phyloP scores from a whole-genome alignment of 1,140 invertebrate genomes.

The Cherax quadricarinatus region DNA sequence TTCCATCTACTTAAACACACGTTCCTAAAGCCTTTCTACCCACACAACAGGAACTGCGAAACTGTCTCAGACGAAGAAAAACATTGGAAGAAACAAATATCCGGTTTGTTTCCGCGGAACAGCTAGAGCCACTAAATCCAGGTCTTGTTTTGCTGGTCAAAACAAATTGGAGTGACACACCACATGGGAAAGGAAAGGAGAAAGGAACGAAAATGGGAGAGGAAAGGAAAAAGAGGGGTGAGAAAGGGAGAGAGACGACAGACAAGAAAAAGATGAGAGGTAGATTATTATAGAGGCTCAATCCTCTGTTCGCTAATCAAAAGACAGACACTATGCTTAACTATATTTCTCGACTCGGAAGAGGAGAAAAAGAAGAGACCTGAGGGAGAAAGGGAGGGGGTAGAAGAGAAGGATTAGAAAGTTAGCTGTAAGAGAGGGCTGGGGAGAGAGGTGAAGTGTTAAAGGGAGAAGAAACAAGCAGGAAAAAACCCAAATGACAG shows the following conservation, averaged over 20 bases:
- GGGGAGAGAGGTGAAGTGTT: too few species aligned
- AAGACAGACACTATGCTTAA: too few species aligned
- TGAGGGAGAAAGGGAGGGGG: background rate
- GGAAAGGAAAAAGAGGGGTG: background rate
- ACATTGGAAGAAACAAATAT: background rate
- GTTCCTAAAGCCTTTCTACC: too few species aligned
- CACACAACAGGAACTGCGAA: too few species aligned
- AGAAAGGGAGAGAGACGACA: background rate
- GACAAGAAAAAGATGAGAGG: background rate
- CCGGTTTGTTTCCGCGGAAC: background rate
- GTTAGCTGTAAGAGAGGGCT: background rate
- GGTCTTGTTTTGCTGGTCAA: constrained; percentile 33
- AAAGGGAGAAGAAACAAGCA: background rate
- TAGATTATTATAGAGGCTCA: too few species aligned
- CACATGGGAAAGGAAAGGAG: background rate
- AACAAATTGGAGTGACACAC: constrained; percentile 16
- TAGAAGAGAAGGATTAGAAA: too few species aligned
- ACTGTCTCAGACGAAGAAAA: background rate
- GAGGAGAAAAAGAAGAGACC: too few species aligned
- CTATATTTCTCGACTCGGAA: too few species aligned
- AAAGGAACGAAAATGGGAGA: background rate
- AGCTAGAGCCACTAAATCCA: background rate
- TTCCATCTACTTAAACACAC: too few species aligned
- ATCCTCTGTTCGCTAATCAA: too few species aligned
- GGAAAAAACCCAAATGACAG: too few species aligned